Base-by-base conservation (phyloP, 2,797 vertebrate species). In the Rhodeus uyekii region DNA sequence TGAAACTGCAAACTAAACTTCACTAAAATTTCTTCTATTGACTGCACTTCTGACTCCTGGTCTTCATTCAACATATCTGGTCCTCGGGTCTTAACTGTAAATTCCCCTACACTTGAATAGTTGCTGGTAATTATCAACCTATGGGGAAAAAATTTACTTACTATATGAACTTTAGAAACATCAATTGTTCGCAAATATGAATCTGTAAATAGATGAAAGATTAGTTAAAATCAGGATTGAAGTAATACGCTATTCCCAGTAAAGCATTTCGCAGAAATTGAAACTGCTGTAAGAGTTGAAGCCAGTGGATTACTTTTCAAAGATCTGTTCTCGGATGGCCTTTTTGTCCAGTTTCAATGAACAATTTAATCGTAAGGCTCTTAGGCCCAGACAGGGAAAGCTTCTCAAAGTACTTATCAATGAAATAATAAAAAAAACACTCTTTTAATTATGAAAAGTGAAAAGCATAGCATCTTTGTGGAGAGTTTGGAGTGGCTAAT, bases 361-460 rank as follows among this genome's bases (percentile, higher is more conserved):
- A 29, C 32, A 32, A 71, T 72, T 22, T 42, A 16, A 71, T 24
- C 55, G 8, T 39, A 76, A 58, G 44, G 44, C 22, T 76, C 64
- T 71, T 76, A 84, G 72, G 78, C n/a, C 10, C 10, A 29, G 10
- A 39, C 18, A 44, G 8, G 18, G 42, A 68, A 78, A 69, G 80
- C 76, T 82, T 58, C 48, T 39, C 53, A 55, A 69, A 76, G 46
- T 42, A 29, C 72, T 53, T 55, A 84, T 50, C 64, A 65, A 68
- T 22, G 19, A 61, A 74, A 65, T 18, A 73, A 68, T 44, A 75
- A 72, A 91, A 92, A 91, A 91, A 92, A 91, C 90, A 91, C 91
- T 92, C 89, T 91, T 86, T 91, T 92, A 92, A 93, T 92, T 93
- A 92, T 87, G 74, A 82, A 92, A 91, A 93, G 88, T 92, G 90